Conservation (phyloP, 2,888 invertebrate genomes). For the Cerastis leucographa region DNA sequence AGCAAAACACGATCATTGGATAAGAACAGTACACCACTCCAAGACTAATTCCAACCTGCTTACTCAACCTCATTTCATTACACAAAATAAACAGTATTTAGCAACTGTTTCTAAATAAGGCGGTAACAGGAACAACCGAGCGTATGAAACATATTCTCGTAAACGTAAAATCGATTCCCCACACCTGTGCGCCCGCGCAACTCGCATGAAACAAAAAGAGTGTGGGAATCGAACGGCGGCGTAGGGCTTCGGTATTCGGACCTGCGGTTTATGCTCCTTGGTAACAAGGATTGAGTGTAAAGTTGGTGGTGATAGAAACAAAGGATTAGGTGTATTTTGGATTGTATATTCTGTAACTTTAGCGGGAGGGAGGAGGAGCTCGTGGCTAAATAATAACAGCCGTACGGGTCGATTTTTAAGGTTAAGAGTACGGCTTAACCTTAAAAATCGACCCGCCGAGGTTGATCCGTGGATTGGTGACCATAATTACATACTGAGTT, state of each 20-base stretch:
- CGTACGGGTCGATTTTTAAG: too few species aligned
- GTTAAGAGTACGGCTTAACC: too few species aligned
- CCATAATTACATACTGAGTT: too few species aligned
- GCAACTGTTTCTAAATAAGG: conserved; percentile 27
- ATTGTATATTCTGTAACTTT: neutral
- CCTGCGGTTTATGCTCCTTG: conserved; percentile 25
- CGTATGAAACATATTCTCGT: conserved; percentile 51
- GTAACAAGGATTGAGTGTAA: neutral
- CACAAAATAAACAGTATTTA: conserved; percentile 32
- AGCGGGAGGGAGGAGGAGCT: too few species aligned
- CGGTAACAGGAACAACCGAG: conserved; percentile 29
- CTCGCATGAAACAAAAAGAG: conserved; percentile 56
- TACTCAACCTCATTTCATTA: conserved; percentile 39
- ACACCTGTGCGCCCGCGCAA: conserved; percentile 63
- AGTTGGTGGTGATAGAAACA: neutral
- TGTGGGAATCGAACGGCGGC: conserved; percentile 59
- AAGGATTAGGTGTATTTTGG: neutral
- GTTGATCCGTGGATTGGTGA: too few species aligned
- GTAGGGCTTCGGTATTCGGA: conserved; percentile 61
- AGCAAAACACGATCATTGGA: neutral
- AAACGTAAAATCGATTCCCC: conserved; percentile 66
- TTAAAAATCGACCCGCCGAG: too few species aligned
- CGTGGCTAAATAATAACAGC: too few species aligned
- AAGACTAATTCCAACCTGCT: conserved; percentile 21
- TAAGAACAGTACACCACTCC: neutral